Conservation (phyloP, 1,140 invertebrate genomes). For the Ostrea edulis region DNA sequence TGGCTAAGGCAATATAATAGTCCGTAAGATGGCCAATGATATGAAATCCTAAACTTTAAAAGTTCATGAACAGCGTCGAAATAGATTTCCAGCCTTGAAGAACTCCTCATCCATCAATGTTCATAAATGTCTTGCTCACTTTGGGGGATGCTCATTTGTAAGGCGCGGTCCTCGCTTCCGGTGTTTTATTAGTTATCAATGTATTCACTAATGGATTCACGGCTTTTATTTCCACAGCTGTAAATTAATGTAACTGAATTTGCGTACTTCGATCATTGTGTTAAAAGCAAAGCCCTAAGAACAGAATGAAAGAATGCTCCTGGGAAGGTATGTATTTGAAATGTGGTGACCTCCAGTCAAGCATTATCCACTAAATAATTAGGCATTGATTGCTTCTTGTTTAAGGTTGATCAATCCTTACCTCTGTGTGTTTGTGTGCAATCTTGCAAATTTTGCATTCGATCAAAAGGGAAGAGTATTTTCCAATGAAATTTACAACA, state of each 20-base stretch:
- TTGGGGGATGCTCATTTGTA: background rate
- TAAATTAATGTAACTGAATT: background rate
- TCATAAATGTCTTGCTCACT: background rate
- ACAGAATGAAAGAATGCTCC: background rate
- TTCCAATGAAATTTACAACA: too few species aligned
- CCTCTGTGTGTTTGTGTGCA: too few species aligned
- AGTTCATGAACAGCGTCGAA: background rate
- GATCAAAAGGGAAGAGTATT: too few species aligned
- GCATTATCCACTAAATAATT: background rate
- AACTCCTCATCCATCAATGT: background rate
- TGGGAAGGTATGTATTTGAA: background rate
- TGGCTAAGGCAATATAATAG: background rate
- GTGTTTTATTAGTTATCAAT: background rate
- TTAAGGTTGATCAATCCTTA: too few species aligned
- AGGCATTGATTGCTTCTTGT: background rate
- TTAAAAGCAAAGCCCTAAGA: background rate
- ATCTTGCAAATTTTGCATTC: too few species aligned
- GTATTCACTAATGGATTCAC: constrained; percentile 2
- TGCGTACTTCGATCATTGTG: background rate
- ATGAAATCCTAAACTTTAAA: background rate
- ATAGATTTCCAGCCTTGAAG: background rate
- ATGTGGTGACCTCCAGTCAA: background rate
- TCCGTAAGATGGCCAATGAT: background rate
- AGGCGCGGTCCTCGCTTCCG: background rate
- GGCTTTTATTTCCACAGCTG: background rate